Base-by-base conservation (phyloP, 1,140 invertebrate genomes). In the Drosophila pachea region DNA sequence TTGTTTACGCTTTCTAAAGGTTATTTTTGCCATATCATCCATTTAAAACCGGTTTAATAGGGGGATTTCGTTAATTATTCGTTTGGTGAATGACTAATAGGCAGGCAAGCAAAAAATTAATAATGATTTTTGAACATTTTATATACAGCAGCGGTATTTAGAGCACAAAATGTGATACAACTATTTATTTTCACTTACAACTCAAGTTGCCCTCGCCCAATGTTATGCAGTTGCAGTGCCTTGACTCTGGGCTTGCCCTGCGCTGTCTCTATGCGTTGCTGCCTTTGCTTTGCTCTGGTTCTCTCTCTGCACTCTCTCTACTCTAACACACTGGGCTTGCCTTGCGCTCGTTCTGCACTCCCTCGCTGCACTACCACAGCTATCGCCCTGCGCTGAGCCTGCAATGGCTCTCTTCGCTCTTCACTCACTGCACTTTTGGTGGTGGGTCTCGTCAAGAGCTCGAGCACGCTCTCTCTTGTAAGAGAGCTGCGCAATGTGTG, bases 371-470 rank as follows among this genome's bases (percentile, higher is more conserved):
- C 22, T 22, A 22, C 1, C 22, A 22, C 22, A 2, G 1, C 1
- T 1, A 1, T 22, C 1, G 22, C 22, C 22, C 22, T 22, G 22
- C 22, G 3, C 22, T 22, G 22, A 22, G 22, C 22, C 22, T 22
- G 22, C 22, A 22, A 1, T 22, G 22, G 22, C 22, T 22, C 22
- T 22, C 22, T 22, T 22, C 22, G 22, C 22, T 22, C 22, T 22
- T 22, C 22, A 22, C 22, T 22, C 22, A 22, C 1, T 22, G 22
- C 22, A 22, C 22, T 22, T 22, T 22, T 22, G 22, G 22, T 22
- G 68, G 68, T 71, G 63, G 64, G 35, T 71, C 67, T 61, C 35
- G 36, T 7, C 29, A 47, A 53, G 53, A 64, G 52, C 22, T 1
- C 16, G 31, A 54, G 29, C 16, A 3, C 3, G 22, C 22, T 1